Base-by-base conservation (phyloP, 2,797 vertebrate species). In the Gobio occitaniae region DNA sequence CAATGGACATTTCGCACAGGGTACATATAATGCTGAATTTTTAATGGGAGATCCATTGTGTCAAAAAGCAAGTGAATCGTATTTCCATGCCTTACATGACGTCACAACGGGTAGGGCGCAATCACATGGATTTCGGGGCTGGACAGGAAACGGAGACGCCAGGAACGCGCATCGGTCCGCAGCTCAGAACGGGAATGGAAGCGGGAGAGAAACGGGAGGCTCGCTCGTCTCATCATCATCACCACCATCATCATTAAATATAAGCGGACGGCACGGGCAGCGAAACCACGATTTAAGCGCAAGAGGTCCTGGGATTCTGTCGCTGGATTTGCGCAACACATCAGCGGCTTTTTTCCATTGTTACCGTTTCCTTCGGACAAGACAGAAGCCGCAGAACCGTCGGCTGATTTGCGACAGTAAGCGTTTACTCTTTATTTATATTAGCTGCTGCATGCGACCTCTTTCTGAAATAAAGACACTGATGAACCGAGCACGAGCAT, bases 71-170 rank as follows among this genome's bases (percentile, higher is more conserved):
- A 29, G 44, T 2, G 56, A 71, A 47, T 80, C 68, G 19, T 54
- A 41, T 44, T 74, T 38, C 76, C 65, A 77, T 54, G 83, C 65
- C 41, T 50, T 10, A 21, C 5, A 41, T 90, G 89, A 88, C 89
- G 89, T 87, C 79, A 86, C 77, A 68, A 70, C 75, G 86, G 89
- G 89, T 36, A 76, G 84, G 87, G 89, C 86, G 68, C 78, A 85
- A 78, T 85, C 61, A 61, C 83, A 77, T 85, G 85, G 88, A 78
- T 87, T 80, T 89, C 87, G 70, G 89, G 89, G 90, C 83, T 90
- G 91, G 89, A 90, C 91, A 90, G 91, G 91, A 91, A 92, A 84
- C 89, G 86, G 88, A 87, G 88, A 82, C 84, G 84, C 80, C 75
- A 70, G 83, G 89, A 86, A 83, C 88, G 91, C 88, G 88, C 90